Percentiles rank a stretch among this genome's conserved stretches.
phyloP scores from a whole-genome alignment of 2,888 invertebrate genomes.

The Gryllus longicercus region DNA sequence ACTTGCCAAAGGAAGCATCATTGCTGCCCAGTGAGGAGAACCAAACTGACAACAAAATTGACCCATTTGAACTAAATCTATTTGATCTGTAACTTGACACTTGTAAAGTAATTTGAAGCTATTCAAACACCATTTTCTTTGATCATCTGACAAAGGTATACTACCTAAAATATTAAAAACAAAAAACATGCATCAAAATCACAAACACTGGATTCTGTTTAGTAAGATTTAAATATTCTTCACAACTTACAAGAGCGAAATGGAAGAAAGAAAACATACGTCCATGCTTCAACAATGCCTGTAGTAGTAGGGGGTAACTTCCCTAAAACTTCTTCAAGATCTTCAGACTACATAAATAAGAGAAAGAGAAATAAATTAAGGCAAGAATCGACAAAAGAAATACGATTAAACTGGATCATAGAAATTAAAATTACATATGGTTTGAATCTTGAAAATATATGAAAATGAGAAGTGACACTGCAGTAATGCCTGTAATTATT shows the following conservation, averaged over 20 bases:
- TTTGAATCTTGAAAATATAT: too few relatives aligned
- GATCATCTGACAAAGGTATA: neutral
- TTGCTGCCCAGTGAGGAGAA: neutral
- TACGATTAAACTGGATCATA: too few relatives aligned
- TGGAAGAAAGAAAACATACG: neutral
- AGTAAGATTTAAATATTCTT: neutral
- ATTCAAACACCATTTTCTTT: neutral
- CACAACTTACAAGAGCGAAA: neutral
- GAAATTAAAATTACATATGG: too few relatives aligned
- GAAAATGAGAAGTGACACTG: too few relatives aligned
- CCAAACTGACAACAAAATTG: neutral
- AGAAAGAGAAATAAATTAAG: too few relatives aligned
- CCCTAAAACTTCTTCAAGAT: neutral
- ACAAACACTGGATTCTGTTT: neutral
- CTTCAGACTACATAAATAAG: neutral
- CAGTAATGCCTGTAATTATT: too few relatives aligned
- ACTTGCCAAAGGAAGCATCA: neutral
- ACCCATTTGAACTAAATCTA: neutral
- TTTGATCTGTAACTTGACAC: neutral
- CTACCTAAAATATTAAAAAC: neutral
- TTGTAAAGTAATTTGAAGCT: neutral
- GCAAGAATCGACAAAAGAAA: too few relatives aligned
- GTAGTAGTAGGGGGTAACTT: neutral
- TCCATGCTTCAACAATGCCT: conserved; percentile 17
- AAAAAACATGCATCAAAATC: neutral